Evolutionary conservation across 37 sponge, comb jelly and placozoan genomes (phyloP), one percentile per base, ranked within the genome.

Genomic region (Hexactinellida sp.): DNA sequence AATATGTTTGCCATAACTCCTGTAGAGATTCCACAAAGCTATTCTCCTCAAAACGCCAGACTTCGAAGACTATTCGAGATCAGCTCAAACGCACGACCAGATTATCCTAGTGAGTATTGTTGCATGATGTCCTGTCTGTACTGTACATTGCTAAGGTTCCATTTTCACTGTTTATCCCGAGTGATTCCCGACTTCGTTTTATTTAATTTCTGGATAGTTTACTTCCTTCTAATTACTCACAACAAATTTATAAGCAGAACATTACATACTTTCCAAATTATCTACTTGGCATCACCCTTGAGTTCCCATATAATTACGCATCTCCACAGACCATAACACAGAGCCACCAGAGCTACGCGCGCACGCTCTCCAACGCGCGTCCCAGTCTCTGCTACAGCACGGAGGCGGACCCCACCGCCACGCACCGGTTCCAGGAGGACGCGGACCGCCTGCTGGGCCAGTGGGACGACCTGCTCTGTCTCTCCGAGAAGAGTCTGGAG

Each of bases 21-120:
- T 63, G 10, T 63, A 63, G 76, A 63, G 76, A 63, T 63, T 63
- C 34, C 76, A 63, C 34, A 63, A 63, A 63, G 30, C 32, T 21
- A 63, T 63, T n/a, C 76, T 63, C 25, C 3, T 63, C 32, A 63
- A 63, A 63, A 63, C 76, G 25, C 76, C 76, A 63, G 76, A 63
- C 21, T 25, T 63, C 5, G 76, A 63, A 63, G 76, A 63, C 3
- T 63, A 63, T n/a, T 63, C 76, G 13, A 63, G 13, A 63, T 63
- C 76, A 21, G 76, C 76, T 21, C 76, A 63, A 63, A 63, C 34
- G 5, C 76, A 63, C 30, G 76, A 63, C 34, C 76, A 63, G 13
- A 63, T 63, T 21, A 63, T 63, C 25, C 13, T 63, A 28, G 76
- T 63, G 30, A 63, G 76, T 63, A 25, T 21, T 25, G 13, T 10